Evolutionary conservation across 2,888 invertebrate species (phyloP), one percentile per base, ranked within the genome.

Genomic region (Acanthosepion esculentum): DNA sequence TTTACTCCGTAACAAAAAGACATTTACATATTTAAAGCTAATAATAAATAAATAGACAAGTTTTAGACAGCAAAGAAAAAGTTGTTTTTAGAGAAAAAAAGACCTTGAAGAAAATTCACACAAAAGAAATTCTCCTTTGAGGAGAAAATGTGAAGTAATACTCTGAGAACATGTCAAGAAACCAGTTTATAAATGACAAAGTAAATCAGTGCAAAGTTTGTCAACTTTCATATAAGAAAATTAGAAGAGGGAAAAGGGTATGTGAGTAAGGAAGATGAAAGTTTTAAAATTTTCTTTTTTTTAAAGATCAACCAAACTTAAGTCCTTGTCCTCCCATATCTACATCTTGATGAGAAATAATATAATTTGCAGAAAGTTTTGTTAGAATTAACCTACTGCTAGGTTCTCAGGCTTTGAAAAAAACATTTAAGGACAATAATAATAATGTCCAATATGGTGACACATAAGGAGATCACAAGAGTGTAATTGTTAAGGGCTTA

Each of bases 21-120:
- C 78, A n/a, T 78, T 78, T n/a, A n/a, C 23, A 59, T 78, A 2
- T n/a, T 78, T 33, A 12, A 10, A 10, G n/a, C 12, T 78, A 78
- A 78, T n/a, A 78, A 78, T 78, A 78, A 78, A 64, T 26, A 29
- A 23, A 78, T 4, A n/a, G 5, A 20, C 59, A 59, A 23, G 23
- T n/a, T n/a, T 78, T 12, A n/a, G n/a, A 78, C n/a, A 78, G 78
- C 15, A 78, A n/a, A 78, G 29, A 64, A 23, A 26, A 64, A 64
- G 64, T 78, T 78, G 78, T 78, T 78, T 78, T n/a, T 78, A 12
- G 78, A 78, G 78, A 15, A n/a, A 15, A 78, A 78, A 78, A 78
- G n/a, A 78, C 78, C 78, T 78, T 78, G 78, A 33, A 78, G 78
- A 33, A 78, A 78, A 78, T 78, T 78, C 78, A 78, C 78, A 78